A percentile compares a stretch with the other conserved stretches of the same genome.
These are phyloP conservation scores for Ceratina calcarata DNA, from an alignment of 1,140 invertebrate species.

Conservation along the genomic window DNA sequence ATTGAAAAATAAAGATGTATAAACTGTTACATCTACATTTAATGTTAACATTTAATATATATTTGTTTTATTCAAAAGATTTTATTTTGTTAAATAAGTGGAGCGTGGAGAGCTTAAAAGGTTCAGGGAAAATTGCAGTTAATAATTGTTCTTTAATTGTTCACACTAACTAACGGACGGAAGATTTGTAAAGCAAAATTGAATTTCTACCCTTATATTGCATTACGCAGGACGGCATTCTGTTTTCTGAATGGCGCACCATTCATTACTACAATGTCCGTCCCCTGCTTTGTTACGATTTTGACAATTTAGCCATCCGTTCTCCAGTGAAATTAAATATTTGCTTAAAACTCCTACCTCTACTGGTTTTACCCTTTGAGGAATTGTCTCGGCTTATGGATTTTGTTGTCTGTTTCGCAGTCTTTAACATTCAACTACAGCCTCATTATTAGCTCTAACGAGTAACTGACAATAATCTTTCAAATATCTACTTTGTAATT, in stretches of 20 bases:
- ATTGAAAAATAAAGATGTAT: neutral
- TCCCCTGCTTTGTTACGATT: constrained; percentile 28
- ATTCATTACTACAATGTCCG: constrained; percentile 16
- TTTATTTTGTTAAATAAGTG: constrained; percentile 29
- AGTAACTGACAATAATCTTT: neutral
- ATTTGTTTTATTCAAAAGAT: too few relatives aligned
- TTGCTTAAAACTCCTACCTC: constrained; percentile 11
- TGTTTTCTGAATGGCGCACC: constrained; percentile 9
- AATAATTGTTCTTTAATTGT: constrained; percentile 62
- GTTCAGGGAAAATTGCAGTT: constrained; percentile 48
- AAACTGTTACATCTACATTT: neutral
- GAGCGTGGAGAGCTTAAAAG: constrained; percentile 48
- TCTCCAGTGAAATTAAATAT: constrained; percentile 23
- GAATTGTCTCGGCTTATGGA: neutral
- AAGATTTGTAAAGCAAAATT: constrained; percentile 58
- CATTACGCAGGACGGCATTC: constrained; percentile 29
- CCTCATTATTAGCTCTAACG: too few relatives aligned
- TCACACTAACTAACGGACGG: constrained; percentile 29
- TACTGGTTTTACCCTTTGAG: constrained; percentile 5
- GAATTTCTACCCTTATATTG: constrained; percentile 43
- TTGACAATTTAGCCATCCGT: constrained; percentile 43
- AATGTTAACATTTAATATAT: neutral
- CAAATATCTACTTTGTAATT: too few relatives aligned
- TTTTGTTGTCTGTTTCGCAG: neutral
- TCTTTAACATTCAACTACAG: neutral